Evolutionary conservation across 2,888 invertebrate species (phyloP).

Genomic region (Leucoptera coffeella): DNA sequence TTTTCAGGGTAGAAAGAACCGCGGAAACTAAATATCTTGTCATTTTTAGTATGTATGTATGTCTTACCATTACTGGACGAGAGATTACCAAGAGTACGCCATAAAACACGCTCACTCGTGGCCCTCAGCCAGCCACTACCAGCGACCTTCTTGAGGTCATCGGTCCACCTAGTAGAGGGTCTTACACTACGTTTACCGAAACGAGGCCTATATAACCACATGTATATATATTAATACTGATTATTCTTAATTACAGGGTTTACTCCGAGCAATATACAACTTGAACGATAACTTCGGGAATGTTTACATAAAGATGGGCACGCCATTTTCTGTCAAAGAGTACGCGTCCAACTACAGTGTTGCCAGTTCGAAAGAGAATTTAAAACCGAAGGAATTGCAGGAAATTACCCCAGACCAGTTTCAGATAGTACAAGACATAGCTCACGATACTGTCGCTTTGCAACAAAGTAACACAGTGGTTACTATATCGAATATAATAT

Average conservation of each 20-base stretch:
- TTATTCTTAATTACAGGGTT: slow-evolving; percentile 50
- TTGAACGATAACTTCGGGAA: slow-evolving; percentile 80
- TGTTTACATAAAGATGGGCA: slow-evolving; percentile 77
- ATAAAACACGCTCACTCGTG: no score
- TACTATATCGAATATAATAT: slow-evolving; percentile 68
- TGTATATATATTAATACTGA: no score
- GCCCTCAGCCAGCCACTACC: no score
- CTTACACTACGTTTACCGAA: no score
- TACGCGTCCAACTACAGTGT: slow-evolving; percentile 41
- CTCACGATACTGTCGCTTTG: slow-evolving; percentile 60
- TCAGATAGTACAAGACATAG: slow-evolving; percentile 58
- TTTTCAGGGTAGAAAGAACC: no score
- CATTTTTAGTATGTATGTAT: no score
- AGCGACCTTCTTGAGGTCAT: no score
- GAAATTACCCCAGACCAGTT: slow-evolving; percentile 56
- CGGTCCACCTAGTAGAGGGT: no score
- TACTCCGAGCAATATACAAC: slow-evolving; percentile 76
- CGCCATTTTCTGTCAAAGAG: slow-evolving; percentile 68
- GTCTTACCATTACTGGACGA: no score
- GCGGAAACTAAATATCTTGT: no score
- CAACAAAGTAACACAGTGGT: slow-evolving; percentile 65
- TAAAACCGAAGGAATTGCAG: slow-evolving; percentile 51
- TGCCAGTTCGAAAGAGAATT: slow-evolving; percentile 25
- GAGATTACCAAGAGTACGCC: no score
- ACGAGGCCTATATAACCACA: no score